phyloP scores from a whole-genome alignment of 2,113 vertebrate species.

The Carettochelys insculpta region DNA sequence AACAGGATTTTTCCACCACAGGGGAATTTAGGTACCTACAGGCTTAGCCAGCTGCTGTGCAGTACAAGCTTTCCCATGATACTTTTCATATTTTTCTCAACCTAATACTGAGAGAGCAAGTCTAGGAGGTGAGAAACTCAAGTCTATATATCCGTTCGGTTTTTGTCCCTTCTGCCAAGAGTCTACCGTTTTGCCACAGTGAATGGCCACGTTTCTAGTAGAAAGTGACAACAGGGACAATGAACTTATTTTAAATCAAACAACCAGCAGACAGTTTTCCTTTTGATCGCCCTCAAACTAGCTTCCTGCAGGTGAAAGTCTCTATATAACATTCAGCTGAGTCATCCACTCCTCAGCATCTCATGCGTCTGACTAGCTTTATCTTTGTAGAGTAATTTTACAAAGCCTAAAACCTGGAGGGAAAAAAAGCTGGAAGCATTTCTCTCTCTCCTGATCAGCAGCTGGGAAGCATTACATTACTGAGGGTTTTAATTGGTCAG shows the following conservation, averaged over 20 bases:
- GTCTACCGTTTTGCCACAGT: background rate
- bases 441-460: background rate
- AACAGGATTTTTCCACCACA: too few relatives aligned
- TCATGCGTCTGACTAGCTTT: background rate
- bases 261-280: background rate
- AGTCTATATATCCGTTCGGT: background rate
- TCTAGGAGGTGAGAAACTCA: background rate
- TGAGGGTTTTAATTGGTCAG: background rate
- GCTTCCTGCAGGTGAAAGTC: background rate
- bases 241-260: background rate
- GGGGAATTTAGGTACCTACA: background rate
- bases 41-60: too few relatives aligned
- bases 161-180: background rate
- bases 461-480: background rate
- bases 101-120: background rate
- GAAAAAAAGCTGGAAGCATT: background rate
- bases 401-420: background rate
- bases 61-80: background rate
- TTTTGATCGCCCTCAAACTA: background rate
- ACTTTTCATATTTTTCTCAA: background rate
- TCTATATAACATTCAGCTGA: background rate
- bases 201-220: background rate
- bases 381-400: too few relatives aligned
- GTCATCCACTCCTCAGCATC: too few relatives aligned
- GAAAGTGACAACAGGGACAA: background rate